phyloP scores from a whole-genome alignment of 2,888 invertebrate species.

The Amblyjoppa proteus region DNA sequence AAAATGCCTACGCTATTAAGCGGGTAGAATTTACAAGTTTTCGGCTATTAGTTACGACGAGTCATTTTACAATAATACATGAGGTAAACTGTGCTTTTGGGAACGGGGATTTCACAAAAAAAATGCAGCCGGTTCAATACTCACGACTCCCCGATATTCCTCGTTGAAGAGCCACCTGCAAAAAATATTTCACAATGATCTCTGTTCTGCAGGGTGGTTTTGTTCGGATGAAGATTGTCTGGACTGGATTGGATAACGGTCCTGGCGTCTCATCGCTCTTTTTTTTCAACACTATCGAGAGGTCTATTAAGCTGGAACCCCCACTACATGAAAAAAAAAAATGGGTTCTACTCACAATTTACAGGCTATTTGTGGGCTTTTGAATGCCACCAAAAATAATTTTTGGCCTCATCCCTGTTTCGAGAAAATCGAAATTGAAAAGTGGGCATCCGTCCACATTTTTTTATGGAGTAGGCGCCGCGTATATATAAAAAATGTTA shows the following conservation, averaged over 20 bases:
- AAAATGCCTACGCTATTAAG: slow-evolving; percentile 53
- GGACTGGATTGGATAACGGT: slow-evolving; percentile 62
- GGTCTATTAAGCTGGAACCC: too few species aligned
- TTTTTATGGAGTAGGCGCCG: too few species aligned
- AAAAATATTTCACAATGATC: slow-evolving; percentile 64
- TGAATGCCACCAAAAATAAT: too few species aligned
- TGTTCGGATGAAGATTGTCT: slow-evolving; percentile 8
- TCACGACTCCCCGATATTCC: slow-evolving; percentile 83
- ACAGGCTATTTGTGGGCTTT: too few species aligned
- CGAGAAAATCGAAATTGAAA: too few species aligned
- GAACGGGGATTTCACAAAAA: slow-evolving; percentile 39
- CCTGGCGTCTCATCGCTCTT: slow-evolving; percentile 47
- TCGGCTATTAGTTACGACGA: slow-evolving; percentile 51
- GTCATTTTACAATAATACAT: slow-evolving; percentile 36
- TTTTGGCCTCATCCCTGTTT: too few species aligned
- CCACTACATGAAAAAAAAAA: too few species aligned
- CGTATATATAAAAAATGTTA: too few species aligned
- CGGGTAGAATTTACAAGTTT: slow-evolving; percentile 36
- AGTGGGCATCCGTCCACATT: too few species aligned
- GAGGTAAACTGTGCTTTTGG: slow-evolving; percentile 2
- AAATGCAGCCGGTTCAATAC: slow-evolving; percentile 73
- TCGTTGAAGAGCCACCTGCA: slow-evolving; percentile 80
- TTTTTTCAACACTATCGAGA: slow-evolving; percentile 1
- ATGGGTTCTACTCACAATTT: too few species aligned
- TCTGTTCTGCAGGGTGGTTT: background rate